Conservation (phyloP, 2,888 invertebrate genomes). For the Leucoptera coffeella region DNA sequence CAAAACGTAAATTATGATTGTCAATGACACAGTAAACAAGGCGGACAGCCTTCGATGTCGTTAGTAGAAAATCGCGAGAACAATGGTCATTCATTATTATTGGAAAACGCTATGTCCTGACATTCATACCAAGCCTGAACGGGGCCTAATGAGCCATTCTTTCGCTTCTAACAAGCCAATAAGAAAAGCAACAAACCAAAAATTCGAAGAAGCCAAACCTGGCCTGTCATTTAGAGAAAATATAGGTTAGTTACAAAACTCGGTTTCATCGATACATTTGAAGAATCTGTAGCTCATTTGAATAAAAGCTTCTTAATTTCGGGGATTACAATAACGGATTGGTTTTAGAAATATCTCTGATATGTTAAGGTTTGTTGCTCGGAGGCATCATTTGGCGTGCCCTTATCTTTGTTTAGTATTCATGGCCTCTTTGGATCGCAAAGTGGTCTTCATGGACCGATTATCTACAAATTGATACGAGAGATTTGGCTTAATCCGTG, state of each 20-base stretch:
- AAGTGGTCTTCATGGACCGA: no score
- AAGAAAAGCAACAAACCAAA: no score
- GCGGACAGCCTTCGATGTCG: background rate
- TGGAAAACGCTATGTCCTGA: conserved; percentile 2
- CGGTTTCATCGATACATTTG: conserved; percentile 14
- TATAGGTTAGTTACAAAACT: conserved; percentile 17
- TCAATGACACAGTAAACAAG: no score
- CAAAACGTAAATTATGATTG: no score
- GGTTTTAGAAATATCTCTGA: conserved; percentile 3
- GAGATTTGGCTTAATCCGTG: no score
- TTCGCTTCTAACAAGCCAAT: conserved; percentile 7
- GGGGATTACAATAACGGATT: conserved; percentile 3
- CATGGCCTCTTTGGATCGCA: conserved; percentile 7
- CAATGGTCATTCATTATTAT: background rate
- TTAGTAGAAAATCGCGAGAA: background rate
- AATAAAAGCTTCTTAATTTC: conserved; percentile 13
- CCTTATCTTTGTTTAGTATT: conserved; percentile 7
- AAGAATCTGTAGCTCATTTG: conserved; percentile 11
- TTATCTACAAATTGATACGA: no score
- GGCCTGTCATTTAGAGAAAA: conserved; percentile 16
- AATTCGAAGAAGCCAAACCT: no score
- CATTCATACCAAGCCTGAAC: conserved; percentile 6
- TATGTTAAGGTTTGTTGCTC: conserved; percentile 7
- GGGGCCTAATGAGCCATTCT: conserved; percentile 13
- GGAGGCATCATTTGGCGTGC: conserved; percentile 12